Conservation (phyloP, 2,888 invertebrate species). For the Cryptosula pallasiana region DNA sequence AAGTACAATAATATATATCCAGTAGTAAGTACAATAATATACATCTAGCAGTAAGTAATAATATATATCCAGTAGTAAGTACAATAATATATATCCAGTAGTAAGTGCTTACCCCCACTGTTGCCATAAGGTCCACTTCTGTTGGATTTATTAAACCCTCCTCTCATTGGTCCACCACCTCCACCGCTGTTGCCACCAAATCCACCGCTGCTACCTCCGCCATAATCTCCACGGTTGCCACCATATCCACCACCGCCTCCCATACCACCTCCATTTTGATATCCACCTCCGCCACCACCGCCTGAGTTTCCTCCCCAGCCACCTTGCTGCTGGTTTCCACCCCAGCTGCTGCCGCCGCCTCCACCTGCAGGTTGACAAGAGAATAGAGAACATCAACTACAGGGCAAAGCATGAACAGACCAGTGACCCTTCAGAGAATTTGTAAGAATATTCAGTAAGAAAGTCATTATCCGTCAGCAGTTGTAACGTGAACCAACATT, state of each 20-base stretch:
- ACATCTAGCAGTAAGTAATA: too few relatives aligned
- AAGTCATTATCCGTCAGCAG: not conserved
- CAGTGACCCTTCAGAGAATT: not conserved
- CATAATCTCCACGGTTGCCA: not conserved
- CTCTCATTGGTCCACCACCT: conserved; percentile 13
- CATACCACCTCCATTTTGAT: not conserved
- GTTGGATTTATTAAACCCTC: not conserved
- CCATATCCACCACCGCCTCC: conserved; percentile 3
- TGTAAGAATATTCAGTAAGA: not conserved
- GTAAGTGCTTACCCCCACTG: not conserved
- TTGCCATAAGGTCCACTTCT: not conserved
- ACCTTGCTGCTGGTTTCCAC: not conserved
- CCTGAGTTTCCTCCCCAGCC: too few relatives aligned
- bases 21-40: too few relatives aligned
- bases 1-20: too few relatives aligned
- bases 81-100: too few relatives aligned
- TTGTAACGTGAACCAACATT: too few relatives aligned
- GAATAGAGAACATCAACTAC: too few relatives aligned
- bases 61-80: too few relatives aligned
- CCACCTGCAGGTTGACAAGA: too few relatives aligned
- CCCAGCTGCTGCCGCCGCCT: not conserved
- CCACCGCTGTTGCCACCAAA: too few relatives aligned
- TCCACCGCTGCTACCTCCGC: too few relatives aligned
- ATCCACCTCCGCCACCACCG: conserved; percentile 18
- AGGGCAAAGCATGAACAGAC: not conserved